Evolutionary conservation across 23 tunicate genomes (phyloP).

Genomic region (Botrylloides violaceus): DNA sequence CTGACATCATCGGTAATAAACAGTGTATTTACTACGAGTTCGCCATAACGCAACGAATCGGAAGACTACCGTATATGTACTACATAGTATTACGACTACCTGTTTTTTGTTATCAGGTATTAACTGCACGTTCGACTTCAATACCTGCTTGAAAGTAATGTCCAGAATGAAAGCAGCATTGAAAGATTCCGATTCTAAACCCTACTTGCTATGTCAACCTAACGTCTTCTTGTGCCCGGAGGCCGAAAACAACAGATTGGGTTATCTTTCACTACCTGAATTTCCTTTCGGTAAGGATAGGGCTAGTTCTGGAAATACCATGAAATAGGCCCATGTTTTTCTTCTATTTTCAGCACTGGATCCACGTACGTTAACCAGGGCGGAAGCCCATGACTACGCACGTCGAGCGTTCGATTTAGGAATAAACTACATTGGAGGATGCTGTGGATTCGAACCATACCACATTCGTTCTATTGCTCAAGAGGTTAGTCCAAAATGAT

Average conservation of each 20-base stretch:
- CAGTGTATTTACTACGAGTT: neutral
- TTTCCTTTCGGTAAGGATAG: conserved; percentile 15
- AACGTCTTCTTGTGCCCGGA: conserved; percentile 7
- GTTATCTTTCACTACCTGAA: conserved; percentile 16
- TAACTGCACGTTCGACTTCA: conserved; percentile 10
- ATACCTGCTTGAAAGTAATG: conserved; percentile 15
- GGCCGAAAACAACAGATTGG: neutral
- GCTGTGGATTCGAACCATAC: conserved; percentile 92
- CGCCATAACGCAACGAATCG: neutral
- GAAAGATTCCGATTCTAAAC: neutral
- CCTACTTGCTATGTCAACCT: conserved; percentile 19
- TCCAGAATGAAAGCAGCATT: neutral
- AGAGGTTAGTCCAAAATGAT: conserved; percentile 38
- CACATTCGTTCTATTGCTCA: conserved; percentile 78
- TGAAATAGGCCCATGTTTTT: neutral
- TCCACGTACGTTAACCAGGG: conserved; percentile 40
- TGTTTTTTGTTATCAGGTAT: conserved; percentile 9
- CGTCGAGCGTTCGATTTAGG: conserved; percentile 71
- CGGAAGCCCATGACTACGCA: conserved; percentile 59
- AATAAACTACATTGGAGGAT: conserved; percentile 77
- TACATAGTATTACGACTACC: no score
- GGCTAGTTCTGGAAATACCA: neutral
- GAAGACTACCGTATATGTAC: no score
- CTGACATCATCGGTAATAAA: conserved; percentile 65
- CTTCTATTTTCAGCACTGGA: conserved; percentile 44